phyloP scores from a whole-genome alignment of 2,113 vertebrate genomes.

The Scopus umbretta region DNA sequence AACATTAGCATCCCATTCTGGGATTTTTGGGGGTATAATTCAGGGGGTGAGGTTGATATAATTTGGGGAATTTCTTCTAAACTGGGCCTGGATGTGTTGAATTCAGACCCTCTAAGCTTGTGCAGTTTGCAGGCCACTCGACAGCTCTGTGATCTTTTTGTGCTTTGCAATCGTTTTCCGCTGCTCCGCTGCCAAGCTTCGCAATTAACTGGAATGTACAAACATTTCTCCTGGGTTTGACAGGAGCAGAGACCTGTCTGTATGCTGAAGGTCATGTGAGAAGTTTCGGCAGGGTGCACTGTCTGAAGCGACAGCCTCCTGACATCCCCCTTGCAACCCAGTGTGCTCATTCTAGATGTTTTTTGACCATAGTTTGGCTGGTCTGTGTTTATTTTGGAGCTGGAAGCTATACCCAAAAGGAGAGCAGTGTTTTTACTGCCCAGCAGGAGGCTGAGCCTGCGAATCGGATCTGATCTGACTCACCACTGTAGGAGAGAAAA shows the following conservation, averaged over 20 bases:
- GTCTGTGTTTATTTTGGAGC: conserved; percentile 54
- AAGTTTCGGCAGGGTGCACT: conserved; percentile 50
- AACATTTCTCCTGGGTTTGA: conserved; percentile 46
- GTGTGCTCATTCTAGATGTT: conserved; percentile 33
- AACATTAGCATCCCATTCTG: not conserved
- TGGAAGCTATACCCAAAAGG: conserved; percentile 39
- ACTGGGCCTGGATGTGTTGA: not conserved
- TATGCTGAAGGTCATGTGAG: conserved; percentile 42
- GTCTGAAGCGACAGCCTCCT: conserved; percentile 56
- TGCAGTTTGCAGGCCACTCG: not conserved
- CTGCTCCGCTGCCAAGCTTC: not conserved
- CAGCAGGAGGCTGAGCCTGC: conserved; percentile 34
- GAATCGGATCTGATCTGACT: conserved; percentile 56
- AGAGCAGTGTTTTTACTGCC: conserved; percentile 36
- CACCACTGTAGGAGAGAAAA: conserved; percentile 57
- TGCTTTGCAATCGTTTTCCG: conserved; percentile 38
- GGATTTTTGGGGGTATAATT: not conserved
- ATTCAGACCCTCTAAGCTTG: not conserved
- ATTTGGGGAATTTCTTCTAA: not conserved
- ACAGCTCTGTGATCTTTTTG: not conserved
- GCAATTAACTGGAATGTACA: conserved; percentile 47
- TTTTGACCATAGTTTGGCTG: conserved; percentile 46
- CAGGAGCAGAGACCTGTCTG: conserved; percentile 45
- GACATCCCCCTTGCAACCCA: conserved; percentile 37
- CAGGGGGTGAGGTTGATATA: not conserved